Base-by-base conservation (phyloP, 2,888 invertebrate genomes). In the Leptopilina drosophilae region DNA sequence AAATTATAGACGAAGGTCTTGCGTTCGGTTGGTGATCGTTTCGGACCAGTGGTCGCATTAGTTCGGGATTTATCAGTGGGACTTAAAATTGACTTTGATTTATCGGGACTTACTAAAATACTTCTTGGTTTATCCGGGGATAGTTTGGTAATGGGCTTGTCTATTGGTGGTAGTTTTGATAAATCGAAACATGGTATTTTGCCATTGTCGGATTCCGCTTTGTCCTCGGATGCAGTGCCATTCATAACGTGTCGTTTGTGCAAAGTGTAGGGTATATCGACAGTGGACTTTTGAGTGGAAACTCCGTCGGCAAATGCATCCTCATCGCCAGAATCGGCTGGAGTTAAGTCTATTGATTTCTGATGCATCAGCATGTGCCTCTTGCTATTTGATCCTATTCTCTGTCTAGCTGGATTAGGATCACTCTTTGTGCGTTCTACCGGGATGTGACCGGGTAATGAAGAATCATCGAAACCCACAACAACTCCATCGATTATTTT, bases 161-260 rank as follows among this genome's bases (percentile, higher is more conserved):
- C 87, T 0, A 87, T 78, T 14, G 87, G 84, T 7, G 88, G 82
- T 3, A 91, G 77, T 79, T 89, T 90, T 3, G 89, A 87, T 59
- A 91, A 77, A 80, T 91, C 91, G 64, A 91, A 83, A 4, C 86
- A 88, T 4, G 90, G 86, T 4, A 86, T 83, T 79, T 90, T 91
- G 0, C 89, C 87, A 49, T 87, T 87, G 66, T 91, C 91, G 1
- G 90, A 89, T 46, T 91, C 90, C 3, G 89, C 89, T 82, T 90
- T 91, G 53, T 91, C 92, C 12, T 92, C 91, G 7, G 90, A 90
- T 0, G 96, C 96, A 0, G 96, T 96, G 0, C 97, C 97, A 88
- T 97, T 97, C 95, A 97, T 96, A 1, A 97, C 94, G 89, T 97
- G 97, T 5, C 97, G 93, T 88, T 97, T 97, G 89, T 97, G 97